phyloP scores from a whole-genome alignment of 2,113 vertebrate genomes.

The Zingel zingel region DNA sequence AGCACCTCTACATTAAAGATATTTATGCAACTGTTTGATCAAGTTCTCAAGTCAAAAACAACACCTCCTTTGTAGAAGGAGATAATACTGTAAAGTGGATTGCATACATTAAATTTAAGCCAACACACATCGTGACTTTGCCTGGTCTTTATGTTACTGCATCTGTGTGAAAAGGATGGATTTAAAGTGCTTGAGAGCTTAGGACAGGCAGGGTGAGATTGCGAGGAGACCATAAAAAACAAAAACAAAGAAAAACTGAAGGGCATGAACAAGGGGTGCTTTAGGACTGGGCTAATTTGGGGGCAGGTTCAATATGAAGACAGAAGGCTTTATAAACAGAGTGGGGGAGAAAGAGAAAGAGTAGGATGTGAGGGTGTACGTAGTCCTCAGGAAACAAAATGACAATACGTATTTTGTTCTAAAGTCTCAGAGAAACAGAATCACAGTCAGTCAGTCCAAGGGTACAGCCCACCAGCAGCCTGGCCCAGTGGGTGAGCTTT shows the following conservation, averaged over 20 bases:
- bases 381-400: constrained; percentile 73
- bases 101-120: constrained; percentile 84
- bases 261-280: constrained; percentile 49
- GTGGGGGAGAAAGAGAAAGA: constrained; percentile 23
- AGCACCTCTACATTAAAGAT: constrained; percentile 62
- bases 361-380: constrained; percentile 28
- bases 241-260: constrained; percentile 58
- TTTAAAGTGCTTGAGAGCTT: constrained; percentile 86
- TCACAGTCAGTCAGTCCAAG: constrained; percentile 77
- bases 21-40: constrained; percentile 78
- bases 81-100: constrained; percentile 81
- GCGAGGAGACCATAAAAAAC: constrained; percentile 56
- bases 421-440: constrained; percentile 73
- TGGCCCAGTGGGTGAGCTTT: constrained; percentile 63
- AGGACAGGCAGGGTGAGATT: constrained; percentile 64
- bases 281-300: constrained; percentile 44
- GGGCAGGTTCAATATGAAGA: constrained; percentile 58
- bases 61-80: constrained; percentile 65
- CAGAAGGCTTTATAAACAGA: constrained; percentile 58
- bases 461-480: constrained; percentile 65
- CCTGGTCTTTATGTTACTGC: constrained; percentile 80
- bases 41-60: constrained; percentile 74
- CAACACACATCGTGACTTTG: constrained; percentile 75
- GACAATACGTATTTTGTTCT: constrained; percentile 72
- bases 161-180: constrained; percentile 74